A percentile compares a stretch with the other conserved stretches of the same genome.
Evolutionary conservation across 2,888 invertebrate genomes (phyloP).

Genomic region (Acanthosoma haemorrhoidale): DNA sequence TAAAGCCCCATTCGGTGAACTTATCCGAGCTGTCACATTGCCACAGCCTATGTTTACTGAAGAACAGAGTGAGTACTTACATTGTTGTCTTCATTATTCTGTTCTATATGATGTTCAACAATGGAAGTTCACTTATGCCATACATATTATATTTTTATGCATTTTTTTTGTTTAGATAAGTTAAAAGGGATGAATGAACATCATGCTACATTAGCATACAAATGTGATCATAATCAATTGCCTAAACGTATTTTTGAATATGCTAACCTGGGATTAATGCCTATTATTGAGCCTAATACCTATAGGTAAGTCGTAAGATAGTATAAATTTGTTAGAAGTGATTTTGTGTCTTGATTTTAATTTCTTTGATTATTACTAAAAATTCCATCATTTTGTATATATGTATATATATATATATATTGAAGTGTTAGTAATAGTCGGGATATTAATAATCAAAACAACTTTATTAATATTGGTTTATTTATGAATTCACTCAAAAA

Average conservation of each 20-base stretch:
- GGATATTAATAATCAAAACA: no score
- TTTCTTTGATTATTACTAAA: not conserved
- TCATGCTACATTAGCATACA: slow-evolving; percentile 43
- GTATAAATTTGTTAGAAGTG: slow-evolving; percentile 39
- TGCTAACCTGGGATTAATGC: slow-evolving; percentile 70
- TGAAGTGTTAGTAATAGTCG: no score
- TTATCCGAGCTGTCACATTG: slow-evolving; percentile 74
- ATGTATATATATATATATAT: no score
- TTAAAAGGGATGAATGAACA: slow-evolving; percentile 90
- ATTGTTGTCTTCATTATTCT: slow-evolving; percentile 5
- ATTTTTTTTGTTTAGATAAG: slow-evolving; percentile 48
- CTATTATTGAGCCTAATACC: slow-evolving; percentile 50
- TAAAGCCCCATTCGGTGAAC: slow-evolving; percentile 80
- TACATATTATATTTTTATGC: not conserved
- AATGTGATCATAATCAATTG: slow-evolving; percentile 51
- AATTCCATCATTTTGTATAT: no score
- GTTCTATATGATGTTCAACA: not conserved
- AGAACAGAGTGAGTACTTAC: slow-evolving; percentile 55
- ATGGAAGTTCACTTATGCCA: not conserved
- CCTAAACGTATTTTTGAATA: slow-evolving; percentile 63
- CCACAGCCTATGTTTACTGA: slow-evolving; percentile 62
- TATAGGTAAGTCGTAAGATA: slow-evolving; percentile 52
- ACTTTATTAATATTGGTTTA: no score
- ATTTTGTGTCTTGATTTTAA: not conserved
- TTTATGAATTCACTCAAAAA: no score